These are phyloP conservation scores for Drosophila austrosaltans DNA, from an alignment of 2,888 invertebrate genomes.

Conservation along the genomic window DNA sequence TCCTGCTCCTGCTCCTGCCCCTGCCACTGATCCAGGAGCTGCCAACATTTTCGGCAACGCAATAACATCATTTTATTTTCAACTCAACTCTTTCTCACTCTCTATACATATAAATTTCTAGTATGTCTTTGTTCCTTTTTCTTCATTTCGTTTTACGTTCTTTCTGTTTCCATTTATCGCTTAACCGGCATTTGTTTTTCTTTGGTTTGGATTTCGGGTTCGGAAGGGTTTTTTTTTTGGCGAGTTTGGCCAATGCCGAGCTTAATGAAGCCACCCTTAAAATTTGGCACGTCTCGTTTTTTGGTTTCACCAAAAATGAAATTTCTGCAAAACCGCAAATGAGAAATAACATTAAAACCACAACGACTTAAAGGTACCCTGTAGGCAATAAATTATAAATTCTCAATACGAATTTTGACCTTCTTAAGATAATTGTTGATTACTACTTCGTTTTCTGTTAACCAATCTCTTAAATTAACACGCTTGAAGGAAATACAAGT, in stretches of 20 bases:
- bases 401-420: too few relatives aligned
- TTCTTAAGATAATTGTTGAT: too few relatives aligned
- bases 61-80: slow-evolving; percentile 65
- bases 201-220: slow-evolving; percentile 29
- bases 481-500: too few relatives aligned
- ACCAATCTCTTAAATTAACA: too few relatives aligned
- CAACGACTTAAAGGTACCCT: neutral
- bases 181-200: slow-evolving; percentile 54
- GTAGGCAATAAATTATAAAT: neutral
- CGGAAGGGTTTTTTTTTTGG: slow-evolving; percentile 14
- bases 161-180: slow-evolving; percentile 32
- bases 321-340: slow-evolving; percentile 35
- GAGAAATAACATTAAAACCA: slow-evolving; percentile 4
- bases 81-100: slow-evolving; percentile 36
- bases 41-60: slow-evolving; percentile 61
- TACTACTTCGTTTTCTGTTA: too few relatives aligned
- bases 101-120: too few relatives aligned
- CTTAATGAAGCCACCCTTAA: slow-evolving; percentile 78
- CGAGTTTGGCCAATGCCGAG: slow-evolving; percentile 39
- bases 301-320: slow-evolving; percentile 58
- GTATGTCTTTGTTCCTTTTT: neutral
- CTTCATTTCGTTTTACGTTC: slow-evolving; percentile 13
- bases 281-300: slow-evolving; percentile 71
- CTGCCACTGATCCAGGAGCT: slow-evolving; percentile 6
- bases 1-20: neutral